phyloP scores from a whole-genome alignment of 2,888 invertebrate genomes.

The Diplolepis rosae region DNA sequence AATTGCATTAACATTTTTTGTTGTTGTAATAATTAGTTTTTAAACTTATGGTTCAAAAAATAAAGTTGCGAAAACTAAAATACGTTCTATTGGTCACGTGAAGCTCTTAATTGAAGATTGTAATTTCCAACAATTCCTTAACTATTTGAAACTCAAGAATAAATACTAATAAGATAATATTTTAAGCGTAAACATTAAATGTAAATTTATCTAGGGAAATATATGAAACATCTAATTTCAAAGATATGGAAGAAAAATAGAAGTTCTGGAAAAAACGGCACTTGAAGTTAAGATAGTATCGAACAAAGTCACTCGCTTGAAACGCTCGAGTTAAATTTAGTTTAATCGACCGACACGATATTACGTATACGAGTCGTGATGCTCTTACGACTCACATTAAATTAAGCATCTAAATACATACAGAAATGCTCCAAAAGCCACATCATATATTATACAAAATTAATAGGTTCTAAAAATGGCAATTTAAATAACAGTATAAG shows the following conservation, averaged over 20 bases:
- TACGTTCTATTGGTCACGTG: too few relatives aligned
- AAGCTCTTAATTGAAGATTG: too few relatives aligned
- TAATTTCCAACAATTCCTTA: neutral
- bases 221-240: neutral
- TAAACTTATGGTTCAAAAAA: too few relatives aligned
- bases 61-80: too few relatives aligned
- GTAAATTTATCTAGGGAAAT: neutral
- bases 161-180: neutral
- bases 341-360: constrained; percentile 15
- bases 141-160: neutral
- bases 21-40: too few relatives aligned
- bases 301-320: neutral
- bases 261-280: neutral
- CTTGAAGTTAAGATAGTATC: neutral
- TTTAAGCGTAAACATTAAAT: neutral
- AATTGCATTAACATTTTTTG: too few relatives aligned
- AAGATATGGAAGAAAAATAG: neutral
- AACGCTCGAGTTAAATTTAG: neutral
- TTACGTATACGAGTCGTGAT: constrained; percentile 4
- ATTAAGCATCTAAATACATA: constrained; percentile 3
- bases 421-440: neutral
- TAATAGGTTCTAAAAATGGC: neutral
- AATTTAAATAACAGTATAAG: neutral
- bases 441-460: neutral
- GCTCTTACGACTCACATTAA: constrained; percentile 17